A percentile compares a stretch with the other conserved stretches of the same genome.
Conservation (phyloP, 1,140 invertebrate genomes). For the Pogonus chalceus region DNA sequence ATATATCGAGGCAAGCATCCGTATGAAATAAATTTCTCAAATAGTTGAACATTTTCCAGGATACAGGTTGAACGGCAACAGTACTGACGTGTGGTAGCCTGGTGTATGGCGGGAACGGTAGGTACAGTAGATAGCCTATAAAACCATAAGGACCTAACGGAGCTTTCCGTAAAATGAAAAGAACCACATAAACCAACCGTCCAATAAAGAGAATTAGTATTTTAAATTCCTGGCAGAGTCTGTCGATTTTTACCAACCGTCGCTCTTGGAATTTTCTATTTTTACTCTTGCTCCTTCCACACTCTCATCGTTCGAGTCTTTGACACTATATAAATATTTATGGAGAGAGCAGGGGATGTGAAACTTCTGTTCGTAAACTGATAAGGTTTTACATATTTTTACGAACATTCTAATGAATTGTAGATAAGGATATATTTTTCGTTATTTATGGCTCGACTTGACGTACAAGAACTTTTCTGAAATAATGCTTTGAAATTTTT, state of each 20-base stretch:
- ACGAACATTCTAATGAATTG: not conserved
- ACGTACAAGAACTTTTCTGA: no score
- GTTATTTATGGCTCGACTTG: not conserved
- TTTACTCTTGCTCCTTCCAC: no score
- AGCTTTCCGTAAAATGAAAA: not conserved
- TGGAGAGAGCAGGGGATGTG: not conserved
- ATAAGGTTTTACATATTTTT: slow-evolving; percentile 1
- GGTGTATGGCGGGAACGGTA: no score
- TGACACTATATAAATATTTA: not conserved
- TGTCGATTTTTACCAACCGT: not conserved
- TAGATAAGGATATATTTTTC: not conserved
- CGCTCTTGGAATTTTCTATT: not conserved
- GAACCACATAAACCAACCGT: not conserved
- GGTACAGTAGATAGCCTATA: no score
- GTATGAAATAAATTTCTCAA: no score
- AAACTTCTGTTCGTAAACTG: not conserved
- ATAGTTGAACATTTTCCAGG: no score
- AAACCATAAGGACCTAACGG: no score
- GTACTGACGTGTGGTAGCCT: no score
- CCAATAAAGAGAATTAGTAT: slow-evolving; percentile 2
- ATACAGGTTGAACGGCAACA: no score
- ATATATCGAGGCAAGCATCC: no score
- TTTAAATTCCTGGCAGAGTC: not conserved
- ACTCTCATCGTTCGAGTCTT: no score
- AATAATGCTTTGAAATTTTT: no score